A percentile compares a stretch with the other conserved stretches of the same genome.
Conservation (phyloP, 1,140 invertebrate species). For the Trichonephila clavata region DNA sequence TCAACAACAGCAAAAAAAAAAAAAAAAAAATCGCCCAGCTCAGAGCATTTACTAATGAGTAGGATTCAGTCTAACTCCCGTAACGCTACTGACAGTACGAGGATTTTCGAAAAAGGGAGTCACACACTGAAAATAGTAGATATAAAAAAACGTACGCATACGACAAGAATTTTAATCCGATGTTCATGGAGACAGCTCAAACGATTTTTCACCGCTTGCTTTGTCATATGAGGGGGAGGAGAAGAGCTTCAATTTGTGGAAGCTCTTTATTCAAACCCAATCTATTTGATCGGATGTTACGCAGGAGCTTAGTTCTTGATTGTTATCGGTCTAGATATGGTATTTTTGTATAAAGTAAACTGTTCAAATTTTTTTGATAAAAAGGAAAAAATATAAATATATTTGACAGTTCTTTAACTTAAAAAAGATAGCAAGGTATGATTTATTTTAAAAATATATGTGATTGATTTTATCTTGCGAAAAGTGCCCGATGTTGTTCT, state of each 20-base stretch:
- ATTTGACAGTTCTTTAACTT: not conserved
- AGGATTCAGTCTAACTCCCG: not conserved
- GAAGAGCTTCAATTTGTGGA: not conserved
- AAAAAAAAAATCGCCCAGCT: not conserved
- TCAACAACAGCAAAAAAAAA: too few species aligned
- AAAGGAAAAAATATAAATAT: not conserved
- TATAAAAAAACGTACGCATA: not conserved
- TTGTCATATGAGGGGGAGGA: not conserved
- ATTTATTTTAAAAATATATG: not conserved
- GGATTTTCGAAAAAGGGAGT: not conserved
- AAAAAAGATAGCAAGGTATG: not conserved
- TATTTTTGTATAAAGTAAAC: not conserved
- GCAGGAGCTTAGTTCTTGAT: not conserved
- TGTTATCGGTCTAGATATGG: constrained; percentile 5
- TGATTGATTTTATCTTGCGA: not conserved
- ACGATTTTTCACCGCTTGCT: constrained; percentile 51
- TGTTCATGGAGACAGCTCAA: constrained; percentile 1
- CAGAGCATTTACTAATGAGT: not conserved
- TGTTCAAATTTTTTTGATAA: not conserved
- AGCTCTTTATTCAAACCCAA: constrained; percentile 1
- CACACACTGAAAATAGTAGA: not conserved
- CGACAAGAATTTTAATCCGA: constrained; percentile 62
- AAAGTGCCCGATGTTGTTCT: not conserved
- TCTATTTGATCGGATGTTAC: constrained; percentile 39
- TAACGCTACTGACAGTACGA: not conserved